Conservation (phyloP, 37 sponge, comb jelly and placozoan species). For the Halichondria panicea region DNA sequence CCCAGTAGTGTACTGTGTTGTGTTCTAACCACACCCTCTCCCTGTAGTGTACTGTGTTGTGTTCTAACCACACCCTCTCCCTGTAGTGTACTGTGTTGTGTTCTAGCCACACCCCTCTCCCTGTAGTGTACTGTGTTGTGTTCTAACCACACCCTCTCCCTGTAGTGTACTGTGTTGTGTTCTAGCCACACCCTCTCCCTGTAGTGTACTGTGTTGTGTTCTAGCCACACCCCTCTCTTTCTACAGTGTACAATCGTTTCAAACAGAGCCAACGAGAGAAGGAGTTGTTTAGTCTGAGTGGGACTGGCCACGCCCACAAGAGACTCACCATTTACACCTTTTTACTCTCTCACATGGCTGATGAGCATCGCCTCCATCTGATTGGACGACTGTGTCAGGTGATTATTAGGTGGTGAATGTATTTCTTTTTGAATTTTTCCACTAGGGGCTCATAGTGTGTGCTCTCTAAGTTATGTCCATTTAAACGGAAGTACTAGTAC, state of each 20-base stretch:
- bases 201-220: too few species aligned
- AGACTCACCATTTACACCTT: conserved; percentile 69
- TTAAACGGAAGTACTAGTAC: too few species aligned
- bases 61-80: not conserved
- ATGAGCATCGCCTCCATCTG: conserved; percentile 74
- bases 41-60: not conserved
- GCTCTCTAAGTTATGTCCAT: too few species aligned
- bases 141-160: conserved; percentile 1
- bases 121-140: too few species aligned
- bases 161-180: too few species aligned
- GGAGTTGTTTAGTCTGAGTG: conserved; percentile 71
- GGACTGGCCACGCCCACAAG: conserved; percentile 30
- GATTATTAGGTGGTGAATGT: conserved; percentile 24
- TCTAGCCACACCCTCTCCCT: too few species aligned
- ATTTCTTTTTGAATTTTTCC: too few species aligned
- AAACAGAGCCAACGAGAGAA: conserved; percentile 62
- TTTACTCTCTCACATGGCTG: conserved; percentile 77
- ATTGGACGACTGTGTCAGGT: conserved; percentile 83
- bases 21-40: not conserved
- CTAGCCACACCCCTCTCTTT: conserved; percentile 5
- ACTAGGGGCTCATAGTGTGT: too few species aligned
- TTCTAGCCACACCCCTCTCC: not conserved
- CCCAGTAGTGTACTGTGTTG: too few species aligned
- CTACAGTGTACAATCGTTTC: conserved; percentile 78
- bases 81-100: not conserved